Base-by-base conservation (phyloP, 2,113 vertebrate species). In the Cinclus mexicanus region DNA sequence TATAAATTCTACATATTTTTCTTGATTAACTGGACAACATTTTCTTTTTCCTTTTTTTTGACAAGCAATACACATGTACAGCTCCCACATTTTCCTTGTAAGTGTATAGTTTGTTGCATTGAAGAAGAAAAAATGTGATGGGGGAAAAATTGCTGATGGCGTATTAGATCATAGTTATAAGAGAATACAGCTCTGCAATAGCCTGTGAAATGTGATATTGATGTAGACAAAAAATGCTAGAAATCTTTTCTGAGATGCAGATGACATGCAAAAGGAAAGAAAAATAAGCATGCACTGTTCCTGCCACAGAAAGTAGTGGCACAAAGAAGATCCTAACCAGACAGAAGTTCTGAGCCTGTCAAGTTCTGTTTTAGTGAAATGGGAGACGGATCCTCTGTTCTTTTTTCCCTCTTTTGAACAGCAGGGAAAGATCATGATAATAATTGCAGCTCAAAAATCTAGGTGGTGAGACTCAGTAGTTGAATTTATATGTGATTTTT, bases 341-440 rank as follows among this genome's bases (percentile, higher is more conserved):
- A 91, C 69, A 94, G 61, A 52, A 95, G 55, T 94, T 95, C 72
- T 87, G 37, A 96, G 56, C 21, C 68, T 90, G 87, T 94, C 96
- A 97, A 47, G 46, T 85, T 83, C 60, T 92, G 53, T 55, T 96
- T 77, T 60, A 71, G 25, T 81, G 55, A 88, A 96, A 83, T 2
- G 20, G 12, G 8, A 93, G 74, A 92, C 63, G 92, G 63, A 76
- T 68, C 53, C 35, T 97, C 87, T 95, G 29, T 95, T 96, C 72
- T 83, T 94, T 93, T 91, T 63, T 6, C 6, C 4, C 3, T 68
- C 33, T 87, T 93, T 86, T 95, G 87, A 91, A 87, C 78, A 94
- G 75, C 13, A 83, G 33, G 80, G n/a, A 55, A 83, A 94, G 31
- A 87, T 55, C 55, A 70, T 52, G 21, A 31, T 50, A 53, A 77